Evolutionary conservation across 1,140 invertebrate species (phyloP), one percentile per base, ranked within the genome.

Genomic region (Lordiphosa mommai): DNA sequence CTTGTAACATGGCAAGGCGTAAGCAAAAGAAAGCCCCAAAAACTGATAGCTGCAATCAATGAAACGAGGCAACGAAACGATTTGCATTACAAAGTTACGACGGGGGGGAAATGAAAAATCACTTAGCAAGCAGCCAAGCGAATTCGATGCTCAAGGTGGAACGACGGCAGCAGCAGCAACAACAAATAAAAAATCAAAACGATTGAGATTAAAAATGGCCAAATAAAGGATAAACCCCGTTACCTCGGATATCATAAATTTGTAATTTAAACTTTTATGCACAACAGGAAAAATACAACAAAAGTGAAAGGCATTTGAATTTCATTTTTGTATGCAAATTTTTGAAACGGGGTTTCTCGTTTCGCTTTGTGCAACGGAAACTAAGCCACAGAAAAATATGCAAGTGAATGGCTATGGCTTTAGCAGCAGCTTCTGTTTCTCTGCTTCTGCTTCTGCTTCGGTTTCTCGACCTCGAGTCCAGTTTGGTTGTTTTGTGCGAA

Each of bases 311-410:
- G 66, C 61, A 82, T 82, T 82, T 82, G 76, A 82, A 76, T 82
- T 79, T 79, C 69, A 79, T 79, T 82, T 82, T 82, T 61, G 67
- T 82, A 82, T 82, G 76, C 71, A 82, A 82, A 82, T 82, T 82
- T 76, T 72, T 66, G 71, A 82, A 23, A 23, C 84, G 68, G 72
- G 71, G 74, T 82, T 80, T 53, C 47, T 50, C 37, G 23, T 52
- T 69, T 68, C 37, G 63, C 60, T 67, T 68, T 49, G 66, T 69
- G 58, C 56, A 80, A 72, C 76, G 76, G 76, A 82, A 82, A 76
- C 76, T 76, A 79, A 79, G 64, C 73, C 73, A 79, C 73, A 77
- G 68, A 23, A 23, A 72, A 79, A 79, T 79, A 79, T 79, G 73
- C 73, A 79, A 71, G 56, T 66, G 73, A 57, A 61, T 63, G 61